A percentile compares a stretch with the other conserved stretches of the same genome.
phyloP scores from a whole-genome alignment of 2,113 vertebrate species.

The Camelus bactrianus region DNA sequence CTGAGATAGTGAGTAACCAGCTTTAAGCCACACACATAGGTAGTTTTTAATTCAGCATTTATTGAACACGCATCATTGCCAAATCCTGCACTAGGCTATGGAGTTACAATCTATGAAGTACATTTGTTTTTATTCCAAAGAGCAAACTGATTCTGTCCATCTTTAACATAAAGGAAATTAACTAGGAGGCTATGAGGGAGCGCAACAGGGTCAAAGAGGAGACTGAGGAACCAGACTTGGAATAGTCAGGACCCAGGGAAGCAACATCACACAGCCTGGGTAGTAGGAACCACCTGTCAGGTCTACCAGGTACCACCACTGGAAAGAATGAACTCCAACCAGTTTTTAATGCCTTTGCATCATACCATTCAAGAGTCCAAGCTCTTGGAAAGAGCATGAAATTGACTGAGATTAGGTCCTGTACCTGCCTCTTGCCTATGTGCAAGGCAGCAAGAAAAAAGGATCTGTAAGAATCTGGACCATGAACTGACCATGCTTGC shows the following conservation, averaged over 20 bases:
- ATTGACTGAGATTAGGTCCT: background rate
- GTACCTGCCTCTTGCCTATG: background rate
- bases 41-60: background rate
- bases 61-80: background rate
- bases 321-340: background rate
- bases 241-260: background rate
- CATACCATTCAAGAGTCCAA: background rate
- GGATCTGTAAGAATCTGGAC: background rate
- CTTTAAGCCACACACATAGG: background rate
- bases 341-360: slow-evolving; percentile 17
- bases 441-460: background rate
- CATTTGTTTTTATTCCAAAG: background rate
- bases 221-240: background rate
- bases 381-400: background rate
- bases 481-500: background rate
- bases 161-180: background rate
- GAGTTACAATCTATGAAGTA: background rate
- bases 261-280: background rate
- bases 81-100: background rate
- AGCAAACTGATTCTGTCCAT: slow-evolving; percentile 1
- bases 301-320: background rate
- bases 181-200: background rate
- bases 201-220: background rate
- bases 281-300: background rate
- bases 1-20: background rate